A percentile compares a stretch with the other conserved stretches of the same genome.
These are phyloP conservation scores for Tridacna gigas DNA, from an alignment of 2,888 invertebrate genomes.

Conservation along the genomic window DNA sequence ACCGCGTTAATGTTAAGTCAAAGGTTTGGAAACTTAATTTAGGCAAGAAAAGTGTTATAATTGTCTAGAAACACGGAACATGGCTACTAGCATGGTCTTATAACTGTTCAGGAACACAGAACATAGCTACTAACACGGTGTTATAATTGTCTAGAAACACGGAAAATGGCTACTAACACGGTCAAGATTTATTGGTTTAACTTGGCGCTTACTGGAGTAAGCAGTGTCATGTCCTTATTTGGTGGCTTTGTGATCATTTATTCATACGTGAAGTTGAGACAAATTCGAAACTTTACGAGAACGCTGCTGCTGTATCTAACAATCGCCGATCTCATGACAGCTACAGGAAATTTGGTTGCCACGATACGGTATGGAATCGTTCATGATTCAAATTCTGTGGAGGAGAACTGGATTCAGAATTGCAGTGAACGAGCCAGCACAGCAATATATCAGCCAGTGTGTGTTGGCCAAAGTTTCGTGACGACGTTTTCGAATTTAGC, in stretches of 20 bases:
- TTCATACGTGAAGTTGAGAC: slow-evolving; percentile 41
- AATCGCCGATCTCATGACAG: slow-evolving; percentile 60
- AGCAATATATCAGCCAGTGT: slow-evolving; percentile 12
- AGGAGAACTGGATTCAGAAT: neutral
- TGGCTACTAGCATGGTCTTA: slow-evolving; percentile 6
- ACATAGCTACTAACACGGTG: too few relatives aligned
- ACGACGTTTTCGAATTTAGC: slow-evolving; percentile 59
- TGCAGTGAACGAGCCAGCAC: neutral
- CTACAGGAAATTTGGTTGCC: slow-evolving; percentile 60
- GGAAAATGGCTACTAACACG: slow-evolving; percentile 8
- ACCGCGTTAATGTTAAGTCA: too few relatives aligned
- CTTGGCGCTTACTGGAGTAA: slow-evolving; percentile 44
- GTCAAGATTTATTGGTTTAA: slow-evolving; percentile 25
- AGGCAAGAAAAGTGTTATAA: too few relatives aligned
- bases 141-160: too few relatives aligned
- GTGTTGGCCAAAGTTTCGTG: slow-evolving; percentile 53
- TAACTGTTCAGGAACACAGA: too few relatives aligned
- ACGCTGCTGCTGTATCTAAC: slow-evolving; percentile 64
- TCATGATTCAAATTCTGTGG: slow-evolving; percentile 9
- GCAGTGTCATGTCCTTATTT: slow-evolving; percentile 63
- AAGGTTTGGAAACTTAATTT: too few relatives aligned
- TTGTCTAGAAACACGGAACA: too few relatives aligned
- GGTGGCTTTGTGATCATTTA: slow-evolving; percentile 64
- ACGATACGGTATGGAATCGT: slow-evolving; percentile 44
- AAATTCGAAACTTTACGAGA: slow-evolving; percentile 57